phyloP scores from a whole-genome alignment of 1,140 invertebrate species.

The Homarus americanus region DNA sequence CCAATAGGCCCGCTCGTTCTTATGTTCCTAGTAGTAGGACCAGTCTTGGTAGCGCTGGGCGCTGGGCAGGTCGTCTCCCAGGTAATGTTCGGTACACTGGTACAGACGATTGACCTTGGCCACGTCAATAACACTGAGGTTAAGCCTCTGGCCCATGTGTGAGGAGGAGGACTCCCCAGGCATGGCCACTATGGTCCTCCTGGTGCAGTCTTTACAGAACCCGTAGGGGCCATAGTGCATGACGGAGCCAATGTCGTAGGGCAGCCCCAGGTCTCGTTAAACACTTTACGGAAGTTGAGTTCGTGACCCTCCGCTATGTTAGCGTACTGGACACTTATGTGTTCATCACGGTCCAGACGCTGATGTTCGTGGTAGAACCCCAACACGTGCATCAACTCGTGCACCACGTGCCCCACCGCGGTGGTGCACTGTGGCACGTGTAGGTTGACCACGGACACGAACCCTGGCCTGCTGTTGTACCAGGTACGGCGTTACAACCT shows the following conservation, averaged over 20 bases:
- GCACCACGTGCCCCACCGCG: not conserved
- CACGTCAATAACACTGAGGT: not conserved
- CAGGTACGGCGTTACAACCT: not conserved
- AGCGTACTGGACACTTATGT: constrained; percentile 27
- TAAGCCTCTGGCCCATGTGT: not conserved
- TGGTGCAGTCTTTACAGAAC: not conserved
- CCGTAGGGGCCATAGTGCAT: constrained; percentile 16
- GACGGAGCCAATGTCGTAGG: constrained; percentile 25
- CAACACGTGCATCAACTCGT: constrained; percentile 49
- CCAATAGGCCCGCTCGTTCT: no score
- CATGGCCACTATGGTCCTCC: not conserved
- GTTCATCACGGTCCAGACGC: constrained; percentile 29
- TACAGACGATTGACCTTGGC: constrained; percentile 20
- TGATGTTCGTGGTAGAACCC: constrained; percentile 51
- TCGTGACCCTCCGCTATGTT: no score
- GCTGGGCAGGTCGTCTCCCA: constrained; percentile 18
- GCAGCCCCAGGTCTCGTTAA: not conserved
- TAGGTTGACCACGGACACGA: not conserved
- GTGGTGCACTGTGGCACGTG: constrained; percentile 13
- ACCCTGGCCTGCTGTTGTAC: constrained; percentile 11
- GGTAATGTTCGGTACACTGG: not conserved
- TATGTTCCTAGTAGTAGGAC: no score
- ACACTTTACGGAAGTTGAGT: no score
- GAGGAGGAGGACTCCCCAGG: no score
- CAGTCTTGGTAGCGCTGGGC: constrained; percentile 6